A percentile compares a stretch with the other conserved stretches of the same genome.
Evolutionary conservation across 1,140 invertebrate genomes (phyloP).

Genomic region (Battus philenor): DNA sequence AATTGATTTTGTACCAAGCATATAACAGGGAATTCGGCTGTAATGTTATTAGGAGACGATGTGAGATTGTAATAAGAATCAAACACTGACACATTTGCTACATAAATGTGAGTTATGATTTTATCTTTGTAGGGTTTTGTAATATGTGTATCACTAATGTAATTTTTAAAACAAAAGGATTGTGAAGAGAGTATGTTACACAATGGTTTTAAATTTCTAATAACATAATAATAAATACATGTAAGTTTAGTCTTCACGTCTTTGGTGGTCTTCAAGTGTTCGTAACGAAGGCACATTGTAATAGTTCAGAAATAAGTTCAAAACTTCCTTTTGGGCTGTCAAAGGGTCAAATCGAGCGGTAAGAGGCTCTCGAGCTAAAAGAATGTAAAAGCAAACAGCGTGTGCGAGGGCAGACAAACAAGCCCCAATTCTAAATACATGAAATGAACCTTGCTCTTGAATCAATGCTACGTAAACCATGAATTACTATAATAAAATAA

Average conservation of each 20-base stretch:
- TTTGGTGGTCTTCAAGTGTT: slow-evolving; percentile 2
- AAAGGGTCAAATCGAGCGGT: slow-evolving; percentile 33
- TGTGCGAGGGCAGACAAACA: slow-evolving; percentile 35
- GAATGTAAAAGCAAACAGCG: slow-evolving; percentile 56
- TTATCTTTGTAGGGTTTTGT: too few relatives aligned
- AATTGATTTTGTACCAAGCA: too few relatives aligned
- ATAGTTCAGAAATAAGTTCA: slow-evolving; percentile 4
- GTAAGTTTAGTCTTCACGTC: neutral
- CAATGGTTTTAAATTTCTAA: too few relatives aligned
- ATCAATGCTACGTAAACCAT: slow-evolving; percentile 17
- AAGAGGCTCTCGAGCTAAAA: slow-evolving; percentile 35
- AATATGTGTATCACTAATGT: too few relatives aligned
- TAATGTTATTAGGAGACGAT: too few relatives aligned
- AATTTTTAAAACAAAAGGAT: too few relatives aligned
- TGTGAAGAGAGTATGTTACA: too few relatives aligned
- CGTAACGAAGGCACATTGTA: slow-evolving; percentile 1
- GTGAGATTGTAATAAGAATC: too few relatives aligned
- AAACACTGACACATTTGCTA: too few relatives aligned
- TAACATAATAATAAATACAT: too few relatives aligned
- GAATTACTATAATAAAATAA: neutral
- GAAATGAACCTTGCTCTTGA: slow-evolving; percentile 38
- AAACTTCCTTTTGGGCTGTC: slow-evolving; percentile 19
- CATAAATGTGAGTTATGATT: too few relatives aligned
- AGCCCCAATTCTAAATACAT: slow-evolving; percentile 20
- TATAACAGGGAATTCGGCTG: too few relatives aligned